These are phyloP conservation scores for Chaetophractus vellerosus DNA, from an alignment of 2,797 vertebrate species.

Conservation along the genomic window DNA sequence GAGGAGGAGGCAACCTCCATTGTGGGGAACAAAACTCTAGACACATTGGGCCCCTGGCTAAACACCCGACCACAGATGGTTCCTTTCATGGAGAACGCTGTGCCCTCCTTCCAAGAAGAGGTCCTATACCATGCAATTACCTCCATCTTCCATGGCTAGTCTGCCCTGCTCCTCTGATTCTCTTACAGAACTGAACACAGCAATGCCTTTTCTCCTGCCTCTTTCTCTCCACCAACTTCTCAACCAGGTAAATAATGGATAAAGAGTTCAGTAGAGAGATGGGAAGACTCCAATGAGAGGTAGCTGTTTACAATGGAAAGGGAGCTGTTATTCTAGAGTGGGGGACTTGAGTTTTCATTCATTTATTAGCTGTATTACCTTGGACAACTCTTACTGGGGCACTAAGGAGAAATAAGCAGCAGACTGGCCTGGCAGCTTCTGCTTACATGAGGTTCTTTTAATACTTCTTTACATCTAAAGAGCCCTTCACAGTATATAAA, in stretches of 20 bases:
- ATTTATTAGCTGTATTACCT: not conserved
- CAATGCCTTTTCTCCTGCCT: not conserved
- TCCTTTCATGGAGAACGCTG: not conserved
- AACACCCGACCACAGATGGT: not conserved
- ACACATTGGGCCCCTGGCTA: not conserved
- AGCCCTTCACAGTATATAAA: not conserved
- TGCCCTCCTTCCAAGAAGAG: not conserved
- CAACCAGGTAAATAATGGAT: not conserved
- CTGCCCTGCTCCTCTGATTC: not conserved
- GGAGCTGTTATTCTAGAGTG: not conserved
- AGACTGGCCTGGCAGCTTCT: not conserved
- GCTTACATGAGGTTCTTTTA: not conserved
- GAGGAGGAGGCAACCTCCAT: not conserved
- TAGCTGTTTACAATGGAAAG: not conserved
- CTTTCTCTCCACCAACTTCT: slow-evolving; percentile 11
- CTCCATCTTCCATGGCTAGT: not conserved
- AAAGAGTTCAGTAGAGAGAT: not conserved
- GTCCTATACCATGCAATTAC: not conserved
- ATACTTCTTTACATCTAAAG: not conserved
- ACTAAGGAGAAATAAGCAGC: not conserved
- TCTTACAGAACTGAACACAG: not conserved
- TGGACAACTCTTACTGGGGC: not conserved
- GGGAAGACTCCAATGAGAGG: not conserved
- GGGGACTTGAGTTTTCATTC: not conserved
- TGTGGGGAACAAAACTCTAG: not conserved